These are phyloP conservation scores for Pogonocherus hispidulus DNA, from an alignment of 2,888 invertebrate genomes.

Conservation along the genomic window DNA sequence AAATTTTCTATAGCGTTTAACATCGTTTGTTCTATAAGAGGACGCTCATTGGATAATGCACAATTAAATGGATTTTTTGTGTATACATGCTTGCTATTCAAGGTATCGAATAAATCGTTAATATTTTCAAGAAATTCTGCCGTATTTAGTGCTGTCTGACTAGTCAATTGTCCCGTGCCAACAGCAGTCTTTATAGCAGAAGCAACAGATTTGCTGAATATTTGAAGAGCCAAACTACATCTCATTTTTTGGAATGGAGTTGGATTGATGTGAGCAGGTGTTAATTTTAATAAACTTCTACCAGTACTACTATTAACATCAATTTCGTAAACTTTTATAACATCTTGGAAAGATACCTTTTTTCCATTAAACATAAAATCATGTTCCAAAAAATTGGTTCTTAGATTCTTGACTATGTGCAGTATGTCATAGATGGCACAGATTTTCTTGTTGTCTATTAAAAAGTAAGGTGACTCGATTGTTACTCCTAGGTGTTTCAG, in stretches of 20 bases:
- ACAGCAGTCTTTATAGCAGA: constrained; percentile 37
- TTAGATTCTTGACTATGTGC: constrained; percentile 2
- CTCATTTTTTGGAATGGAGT: constrained; percentile 37
- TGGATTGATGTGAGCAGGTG: constrained; percentile 40
- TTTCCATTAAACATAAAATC: constrained; percentile 2
- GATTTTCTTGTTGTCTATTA: not conserved
- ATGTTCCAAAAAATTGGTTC: not conserved
- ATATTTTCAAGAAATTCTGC: constrained; percentile 36
- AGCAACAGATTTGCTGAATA: constrained; percentile 38
- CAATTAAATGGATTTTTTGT: constrained; percentile 10
- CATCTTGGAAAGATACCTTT: not conserved
- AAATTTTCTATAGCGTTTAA: not conserved
- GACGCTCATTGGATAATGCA: constrained; percentile 17
- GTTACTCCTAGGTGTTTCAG: not conserved
- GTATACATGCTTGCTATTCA: constrained; percentile 36
- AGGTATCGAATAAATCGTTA: constrained; percentile 40
- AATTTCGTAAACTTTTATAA: constrained; percentile 5
- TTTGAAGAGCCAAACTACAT: constrained; percentile 38
- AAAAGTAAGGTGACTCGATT: not conserved
- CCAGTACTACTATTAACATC: not conserved
- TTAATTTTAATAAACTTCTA: constrained; percentile 9
- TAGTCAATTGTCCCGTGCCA: constrained; percentile 25
- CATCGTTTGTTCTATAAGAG: constrained; percentile 1
- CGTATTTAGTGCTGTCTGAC: constrained; percentile 24
- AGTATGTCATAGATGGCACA: not conserved